These are phyloP conservation scores for Iselma pallidipennis DNA, from an alignment of 2,888 invertebrate genomes.

Conservation along the genomic window DNA sequence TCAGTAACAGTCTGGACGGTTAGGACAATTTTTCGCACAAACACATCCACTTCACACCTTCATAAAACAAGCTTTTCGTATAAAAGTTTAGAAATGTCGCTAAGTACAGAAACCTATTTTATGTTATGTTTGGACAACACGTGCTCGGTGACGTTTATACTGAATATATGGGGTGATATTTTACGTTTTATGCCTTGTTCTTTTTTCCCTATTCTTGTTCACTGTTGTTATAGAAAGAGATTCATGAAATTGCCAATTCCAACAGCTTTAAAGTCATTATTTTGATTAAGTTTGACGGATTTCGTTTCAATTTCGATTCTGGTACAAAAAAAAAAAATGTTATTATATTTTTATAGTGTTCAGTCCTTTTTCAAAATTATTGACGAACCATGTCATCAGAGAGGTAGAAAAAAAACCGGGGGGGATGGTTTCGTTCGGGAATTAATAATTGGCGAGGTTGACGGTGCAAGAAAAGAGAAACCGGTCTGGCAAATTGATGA, in stretches of 20 bases:
- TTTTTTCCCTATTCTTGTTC: constrained; percentile 6
- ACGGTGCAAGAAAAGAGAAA: constrained; percentile 37
- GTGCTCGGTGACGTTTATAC: constrained; percentile 53
- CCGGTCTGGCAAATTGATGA: constrained; percentile 49
- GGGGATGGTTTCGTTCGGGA: no score
- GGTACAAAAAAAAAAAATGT: no score
- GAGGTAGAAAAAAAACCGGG: no score
- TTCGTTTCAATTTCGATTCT: no score
- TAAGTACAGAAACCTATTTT: constrained; percentile 49
- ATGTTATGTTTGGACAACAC: constrained; percentile 55
- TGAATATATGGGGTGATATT: constrained; percentile 52
- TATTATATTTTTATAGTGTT: no score
- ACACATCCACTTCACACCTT: constrained; percentile 11
- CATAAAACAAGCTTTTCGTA: constrained; percentile 27
- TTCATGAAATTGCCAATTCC: constrained; percentile 34
- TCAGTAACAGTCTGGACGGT: neutral
- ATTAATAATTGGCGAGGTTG: neutral
- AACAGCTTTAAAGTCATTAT: constrained; percentile 29
- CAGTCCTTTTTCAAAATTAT: no score
- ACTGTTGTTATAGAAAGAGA: constrained; percentile 17
- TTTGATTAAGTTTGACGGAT: constrained; percentile 31
- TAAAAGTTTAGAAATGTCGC: constrained; percentile 51
- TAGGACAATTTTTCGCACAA: neutral
- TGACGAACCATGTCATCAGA: no score
- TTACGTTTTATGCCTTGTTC: constrained; percentile 48